phyloP scores from a whole-genome alignment of 2,797 vertebrate genomes.

The Mormyrops attenuatus region DNA sequence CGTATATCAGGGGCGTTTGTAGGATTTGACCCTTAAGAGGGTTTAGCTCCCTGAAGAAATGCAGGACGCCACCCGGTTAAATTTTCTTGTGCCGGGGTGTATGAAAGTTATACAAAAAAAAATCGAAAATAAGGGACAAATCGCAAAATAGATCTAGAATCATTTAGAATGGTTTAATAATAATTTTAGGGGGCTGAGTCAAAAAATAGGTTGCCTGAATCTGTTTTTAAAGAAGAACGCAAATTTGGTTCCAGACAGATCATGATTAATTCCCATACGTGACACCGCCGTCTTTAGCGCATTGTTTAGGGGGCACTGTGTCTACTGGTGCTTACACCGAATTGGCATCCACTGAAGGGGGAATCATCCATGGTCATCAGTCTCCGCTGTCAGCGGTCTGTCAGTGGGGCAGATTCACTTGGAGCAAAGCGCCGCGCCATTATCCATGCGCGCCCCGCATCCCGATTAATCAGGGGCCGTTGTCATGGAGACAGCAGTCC shows the following conservation, averaged over 20 bases:
- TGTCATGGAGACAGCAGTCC: constrained; percentile 10
- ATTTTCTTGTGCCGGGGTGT: background rate
- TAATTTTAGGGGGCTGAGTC: background rate
- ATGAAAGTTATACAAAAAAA: background rate
- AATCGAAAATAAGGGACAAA: background rate
- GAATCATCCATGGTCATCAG: background rate
- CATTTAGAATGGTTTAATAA: background rate
- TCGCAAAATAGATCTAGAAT: background rate
- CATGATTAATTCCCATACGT: background rate
- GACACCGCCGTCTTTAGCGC: background rate
- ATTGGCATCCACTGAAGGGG: constrained; percentile 11
- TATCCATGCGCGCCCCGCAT: background rate
- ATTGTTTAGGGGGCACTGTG: constrained; percentile 1
- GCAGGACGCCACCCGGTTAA: background rate
- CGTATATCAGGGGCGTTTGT: background rate
- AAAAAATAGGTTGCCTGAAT: background rate
- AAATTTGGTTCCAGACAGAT: background rate
- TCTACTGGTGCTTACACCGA: background rate
- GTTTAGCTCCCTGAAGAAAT: background rate
- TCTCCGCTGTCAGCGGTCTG: constrained; percentile 2
- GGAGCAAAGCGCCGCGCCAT: constrained; percentile 3
- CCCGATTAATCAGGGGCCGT: constrained; percentile 21
- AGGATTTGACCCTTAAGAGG: background rate
- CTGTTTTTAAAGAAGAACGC: background rate
- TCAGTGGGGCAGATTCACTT: constrained; percentile 9